Evolutionary conservation across 2,113 vertebrate genomes (phyloP).

Genomic region (Ibidorhyncha struthersii): DNA sequence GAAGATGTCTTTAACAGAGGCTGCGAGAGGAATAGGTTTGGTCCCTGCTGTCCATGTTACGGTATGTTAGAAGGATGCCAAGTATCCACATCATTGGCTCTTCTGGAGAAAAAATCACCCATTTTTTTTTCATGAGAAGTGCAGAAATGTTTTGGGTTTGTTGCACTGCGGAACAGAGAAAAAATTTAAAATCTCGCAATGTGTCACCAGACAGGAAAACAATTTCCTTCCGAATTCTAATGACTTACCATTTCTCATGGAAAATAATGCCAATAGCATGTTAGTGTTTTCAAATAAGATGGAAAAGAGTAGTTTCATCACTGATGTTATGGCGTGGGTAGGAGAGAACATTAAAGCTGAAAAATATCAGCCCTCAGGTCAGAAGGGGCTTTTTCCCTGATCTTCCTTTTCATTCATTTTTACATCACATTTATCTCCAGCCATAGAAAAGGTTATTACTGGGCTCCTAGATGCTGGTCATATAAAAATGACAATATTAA

Average conservation of each 20-base stretch:
- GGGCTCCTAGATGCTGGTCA: neutral
- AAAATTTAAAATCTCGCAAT: constrained; percentile 1
- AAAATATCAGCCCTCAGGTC: constrained; percentile 58
- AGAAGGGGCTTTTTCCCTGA: constrained; percentile 50
- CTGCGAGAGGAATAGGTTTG: neutral
- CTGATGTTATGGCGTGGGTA: constrained; percentile 31
- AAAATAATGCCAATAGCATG: constrained; percentile 32
- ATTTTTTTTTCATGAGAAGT: neutral
- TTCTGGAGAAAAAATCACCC: neutral
- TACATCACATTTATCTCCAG: constrained; percentile 50
- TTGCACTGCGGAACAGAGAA: constrained; percentile 3
- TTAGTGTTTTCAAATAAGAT: constrained; percentile 57
- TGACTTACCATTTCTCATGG: constrained; percentile 32
- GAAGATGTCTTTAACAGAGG: neutral
- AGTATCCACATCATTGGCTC: neutral
- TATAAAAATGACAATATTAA: constrained; percentile 39
- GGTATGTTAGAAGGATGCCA: neutral
- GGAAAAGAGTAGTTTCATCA: constrained; percentile 52
- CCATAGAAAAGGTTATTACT: constrained; percentile 40
- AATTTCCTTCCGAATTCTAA: constrained; percentile 36
- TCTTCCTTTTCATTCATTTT: constrained; percentile 66
- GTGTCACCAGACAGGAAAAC: constrained; percentile 8
- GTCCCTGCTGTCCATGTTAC: neutral
- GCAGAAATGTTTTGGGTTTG: constrained; percentile 1
- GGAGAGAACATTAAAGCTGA: constrained; percentile 59